phyloP scores from a whole-genome alignment of 1,140 invertebrate species.

The Phocides pigmalion region DNA sequence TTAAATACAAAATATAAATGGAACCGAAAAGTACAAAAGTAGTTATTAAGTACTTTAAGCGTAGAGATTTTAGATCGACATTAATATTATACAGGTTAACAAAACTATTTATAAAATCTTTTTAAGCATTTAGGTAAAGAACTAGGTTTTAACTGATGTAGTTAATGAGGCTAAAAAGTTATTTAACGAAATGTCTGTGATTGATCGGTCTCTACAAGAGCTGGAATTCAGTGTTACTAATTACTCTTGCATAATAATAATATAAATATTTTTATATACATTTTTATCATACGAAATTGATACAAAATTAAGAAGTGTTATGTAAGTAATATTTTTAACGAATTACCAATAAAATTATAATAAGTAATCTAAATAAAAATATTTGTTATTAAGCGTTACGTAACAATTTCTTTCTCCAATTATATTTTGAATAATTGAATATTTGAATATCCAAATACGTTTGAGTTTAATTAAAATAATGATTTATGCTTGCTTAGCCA shows the following conservation, averaged over 20 bases:
- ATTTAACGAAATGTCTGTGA: conserved; percentile 43
- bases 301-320: not conserved
- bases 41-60: conserved; percentile 40
- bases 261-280: too few relatives aligned
- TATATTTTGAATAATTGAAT: too few relatives aligned
- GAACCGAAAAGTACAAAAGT: conserved; percentile 69
- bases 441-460: too few relatives aligned
- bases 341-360: too few relatives aligned
- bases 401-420: too few relatives aligned
- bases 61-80: conserved; percentile 3
- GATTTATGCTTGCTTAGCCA: too few relatives aligned
- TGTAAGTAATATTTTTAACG: not conserved
- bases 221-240: conserved; percentile 32
- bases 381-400: too few relatives aligned
- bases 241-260: not conserved
- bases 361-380: too few relatives aligned
- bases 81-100: conserved; percentile 15
- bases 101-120: conserved; percentile 28
- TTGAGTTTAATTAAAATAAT: too few relatives aligned
- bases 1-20: conserved; percentile 24
- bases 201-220: conserved; percentile 35
- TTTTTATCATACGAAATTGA: not conserved
- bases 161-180: conserved; percentile 44
- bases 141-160: conserved; percentile 8
- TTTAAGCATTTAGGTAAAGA: conserved; percentile 14